Percentiles rank a stretch among this genome's conserved stretches.
Conservation (phyloP, 2,888 invertebrate species). For the Dorcus hopei region DNA sequence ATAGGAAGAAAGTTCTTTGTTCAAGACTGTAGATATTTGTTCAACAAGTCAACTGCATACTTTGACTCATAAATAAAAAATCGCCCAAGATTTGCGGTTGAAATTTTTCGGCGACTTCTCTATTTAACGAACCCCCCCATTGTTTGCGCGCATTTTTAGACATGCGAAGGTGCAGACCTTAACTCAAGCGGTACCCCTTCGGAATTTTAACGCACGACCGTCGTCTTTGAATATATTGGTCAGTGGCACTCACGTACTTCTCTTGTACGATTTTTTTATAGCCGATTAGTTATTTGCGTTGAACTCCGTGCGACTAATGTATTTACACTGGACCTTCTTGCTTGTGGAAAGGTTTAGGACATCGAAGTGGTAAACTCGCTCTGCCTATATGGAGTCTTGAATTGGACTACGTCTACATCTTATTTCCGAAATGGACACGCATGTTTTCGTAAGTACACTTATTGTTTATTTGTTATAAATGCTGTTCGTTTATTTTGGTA, state of each 20-base stretch:
- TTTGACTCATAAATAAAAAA: neutral
- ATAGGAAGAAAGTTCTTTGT: too few relatives aligned
- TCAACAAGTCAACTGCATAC: neutral
- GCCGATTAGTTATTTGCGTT: neutral
- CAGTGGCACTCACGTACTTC: conserved; percentile 33
- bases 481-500: too few relatives aligned
- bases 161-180: conserved; percentile 1
- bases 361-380: neutral
- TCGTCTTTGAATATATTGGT: conserved; percentile 27
- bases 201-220: conserved; percentile 4
- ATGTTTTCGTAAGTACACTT: conserved; percentile 8
- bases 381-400: neutral
- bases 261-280: neutral
- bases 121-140: neutral
- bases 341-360: too few relatives aligned
- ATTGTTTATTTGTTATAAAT: neutral
- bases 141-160: neutral
- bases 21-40: too few relatives aligned
- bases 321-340: too few relatives aligned
- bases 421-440: conserved; percentile 6
- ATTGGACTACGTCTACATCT: neutral
- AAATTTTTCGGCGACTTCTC: neutral
- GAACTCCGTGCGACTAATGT: too few relatives aligned
- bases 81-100: neutral
- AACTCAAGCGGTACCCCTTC: neutral